Evolutionary conservation across 1,140 invertebrate genomes (phyloP).

Genomic region (Drosophila navojoa): DNA sequence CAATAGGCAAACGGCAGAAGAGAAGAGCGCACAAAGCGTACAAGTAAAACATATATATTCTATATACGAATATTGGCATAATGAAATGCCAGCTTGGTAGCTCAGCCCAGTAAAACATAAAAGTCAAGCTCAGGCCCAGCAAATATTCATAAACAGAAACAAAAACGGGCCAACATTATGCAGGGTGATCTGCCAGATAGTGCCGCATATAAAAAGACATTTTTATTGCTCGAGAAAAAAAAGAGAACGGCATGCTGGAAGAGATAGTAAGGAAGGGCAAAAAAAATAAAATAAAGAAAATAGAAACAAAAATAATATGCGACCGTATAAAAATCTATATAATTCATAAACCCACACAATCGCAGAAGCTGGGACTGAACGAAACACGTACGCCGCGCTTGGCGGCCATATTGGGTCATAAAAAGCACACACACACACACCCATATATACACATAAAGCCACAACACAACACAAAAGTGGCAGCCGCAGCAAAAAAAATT

Average conservation of each 20-base stretch:
- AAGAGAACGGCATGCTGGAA: conserved; percentile 1
- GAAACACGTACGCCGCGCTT: conserved; percentile 70
- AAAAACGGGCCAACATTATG: conserved; percentile 45
- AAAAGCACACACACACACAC: conserved; percentile 67
- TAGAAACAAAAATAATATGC: conserved; percentile 78
- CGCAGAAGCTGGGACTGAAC: conserved; percentile 35
- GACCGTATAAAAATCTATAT: conserved; percentile 82
- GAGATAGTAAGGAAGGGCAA: conserved; percentile 20
- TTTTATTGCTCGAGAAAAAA: conserved; percentile 63
- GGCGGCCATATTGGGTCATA: conserved; percentile 81
- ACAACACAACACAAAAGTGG: conserved; percentile 67
- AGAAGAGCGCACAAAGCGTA: conserved; percentile 26
- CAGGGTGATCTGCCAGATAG: conserved; percentile 58
- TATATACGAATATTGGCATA: conserved; percentile 34
- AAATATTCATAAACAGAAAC: conserved; percentile 48
- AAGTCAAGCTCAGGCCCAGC: conserved; percentile 42
- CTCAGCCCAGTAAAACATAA: conserved; percentile 31
- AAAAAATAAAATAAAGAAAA: conserved; percentile 47
- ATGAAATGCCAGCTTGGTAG: conserved; percentile 21
- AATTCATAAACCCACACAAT: conserved; percentile 73
- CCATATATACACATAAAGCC: conserved; percentile 53
- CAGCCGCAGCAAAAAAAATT: conserved; percentile 77
- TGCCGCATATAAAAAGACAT: conserved; percentile 72
- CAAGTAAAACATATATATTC: conserved; percentile 11
- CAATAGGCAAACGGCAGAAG: conserved; percentile 1